Conservation (phyloP, 2,113 vertebrate species). For the Gopherus evgoodei region DNA sequence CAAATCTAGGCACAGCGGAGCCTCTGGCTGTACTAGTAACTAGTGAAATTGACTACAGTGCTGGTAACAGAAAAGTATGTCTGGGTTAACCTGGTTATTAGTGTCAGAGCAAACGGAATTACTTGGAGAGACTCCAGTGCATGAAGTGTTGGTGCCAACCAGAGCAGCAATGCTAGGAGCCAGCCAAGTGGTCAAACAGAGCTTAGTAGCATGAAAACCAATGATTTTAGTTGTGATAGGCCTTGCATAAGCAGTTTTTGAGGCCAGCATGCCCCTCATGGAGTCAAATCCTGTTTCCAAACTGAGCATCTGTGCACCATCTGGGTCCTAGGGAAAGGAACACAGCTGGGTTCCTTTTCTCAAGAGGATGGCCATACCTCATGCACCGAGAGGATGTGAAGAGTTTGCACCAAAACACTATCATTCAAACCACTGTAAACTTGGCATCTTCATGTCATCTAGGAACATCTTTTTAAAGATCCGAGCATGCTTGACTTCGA, state of each 20-base stretch:
- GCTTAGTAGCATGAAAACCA: background rate
- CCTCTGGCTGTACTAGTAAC: too few species aligned
- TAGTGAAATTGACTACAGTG: background rate
- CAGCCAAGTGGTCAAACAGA: constrained; percentile 16
- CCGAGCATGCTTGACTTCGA: background rate
- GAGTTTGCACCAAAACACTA: background rate
- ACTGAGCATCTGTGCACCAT: constrained; percentile 57
- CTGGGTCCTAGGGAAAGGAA: constrained; percentile 13
- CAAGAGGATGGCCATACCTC: background rate
- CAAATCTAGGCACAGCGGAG: rapidly evolving
- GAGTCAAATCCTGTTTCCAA: constrained; percentile 33
- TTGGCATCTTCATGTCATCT: rapidly evolving
- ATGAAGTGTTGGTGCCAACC: background rate
- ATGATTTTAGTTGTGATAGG: background rate
- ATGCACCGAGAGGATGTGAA: background rate
- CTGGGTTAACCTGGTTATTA: background rate
- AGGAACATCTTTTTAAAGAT: background rate
- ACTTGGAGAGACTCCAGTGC: background rate
- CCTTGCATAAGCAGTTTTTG: constrained; percentile 1
- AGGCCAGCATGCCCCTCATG: background rate
- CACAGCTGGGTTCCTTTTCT: constrained; percentile 1
- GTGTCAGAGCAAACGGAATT: background rate
- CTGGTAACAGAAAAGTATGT: background rate
- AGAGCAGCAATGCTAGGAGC: background rate
- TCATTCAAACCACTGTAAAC: background rate